phyloP scores from a whole-genome alignment of 2,113 vertebrate species.

The Probosciger aterrimus region DNA sequence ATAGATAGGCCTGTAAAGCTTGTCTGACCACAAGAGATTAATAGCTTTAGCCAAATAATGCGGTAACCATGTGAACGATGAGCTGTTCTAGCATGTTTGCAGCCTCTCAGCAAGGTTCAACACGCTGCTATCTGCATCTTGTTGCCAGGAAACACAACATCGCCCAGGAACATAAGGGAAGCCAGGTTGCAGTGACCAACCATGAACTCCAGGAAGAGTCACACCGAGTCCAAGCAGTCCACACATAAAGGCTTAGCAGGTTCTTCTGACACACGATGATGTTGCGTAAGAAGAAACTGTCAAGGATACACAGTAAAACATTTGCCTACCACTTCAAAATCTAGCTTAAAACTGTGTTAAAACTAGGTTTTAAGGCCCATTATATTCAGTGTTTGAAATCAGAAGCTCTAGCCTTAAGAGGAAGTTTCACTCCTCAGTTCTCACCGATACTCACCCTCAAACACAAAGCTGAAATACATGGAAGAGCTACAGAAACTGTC shows the following conservation, averaged over 20 bases:
- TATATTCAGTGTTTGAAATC: not conserved
- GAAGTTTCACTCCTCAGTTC: not conserved
- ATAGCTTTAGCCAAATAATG: constrained; percentile 78
- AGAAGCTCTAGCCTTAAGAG: not conserved
- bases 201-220: constrained; percentile 21
- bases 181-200: constrained; percentile 59
- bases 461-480: not conserved
- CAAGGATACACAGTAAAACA: accelerated
- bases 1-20: constrained; percentile 72
- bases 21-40: constrained; percentile 78
- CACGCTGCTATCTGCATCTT: constrained; percentile 76
- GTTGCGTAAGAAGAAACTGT: accelerated
- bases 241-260: not conserved
- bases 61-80: constrained; percentile 78
- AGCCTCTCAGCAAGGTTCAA: constrained; percentile 73
- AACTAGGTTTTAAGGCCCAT: not conserved
- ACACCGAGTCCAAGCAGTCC: not conserved
- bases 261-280: not conserved
- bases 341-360: not conserved
- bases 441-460: not conserved
- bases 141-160: constrained; percentile 80
- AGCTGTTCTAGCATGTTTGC: constrained; percentile 74
- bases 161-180: constrained; percentile 53
- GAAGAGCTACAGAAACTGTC: not conserved
- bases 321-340: not conserved